Evolutionary conservation across 2,888 invertebrate genomes (phyloP).

Genomic region (Eulithis testata): DNA sequence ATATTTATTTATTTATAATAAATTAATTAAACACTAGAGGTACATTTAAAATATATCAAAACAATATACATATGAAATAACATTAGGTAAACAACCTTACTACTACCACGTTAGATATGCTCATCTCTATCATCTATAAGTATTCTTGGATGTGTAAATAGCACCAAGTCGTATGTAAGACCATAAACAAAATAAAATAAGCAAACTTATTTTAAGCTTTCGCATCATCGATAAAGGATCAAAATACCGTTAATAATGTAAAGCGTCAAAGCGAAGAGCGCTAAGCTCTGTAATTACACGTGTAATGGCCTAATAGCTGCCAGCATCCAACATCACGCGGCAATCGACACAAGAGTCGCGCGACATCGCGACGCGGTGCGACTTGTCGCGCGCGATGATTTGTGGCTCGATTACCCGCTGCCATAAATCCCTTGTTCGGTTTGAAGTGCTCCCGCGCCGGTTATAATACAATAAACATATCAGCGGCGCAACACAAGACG

Average conservation of each 20-base stretch:
- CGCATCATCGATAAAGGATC: not conserved
- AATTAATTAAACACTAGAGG: no score
- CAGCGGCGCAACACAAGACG: constrained; percentile 33
- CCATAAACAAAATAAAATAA: not conserved
- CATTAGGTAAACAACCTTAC: no score
- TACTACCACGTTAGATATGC: no score
- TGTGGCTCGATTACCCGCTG: constrained; percentile 38
- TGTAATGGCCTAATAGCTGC: constrained; percentile 1
- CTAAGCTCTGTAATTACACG: constrained; percentile 10
- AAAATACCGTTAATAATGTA: constrained; percentile 14
- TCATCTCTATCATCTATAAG: no score
- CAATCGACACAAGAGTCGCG: constrained; percentile 20
- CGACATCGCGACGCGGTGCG: not conserved
- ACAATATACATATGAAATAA: no score
- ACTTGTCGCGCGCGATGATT: not conserved
- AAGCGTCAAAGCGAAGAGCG: constrained; percentile 9
- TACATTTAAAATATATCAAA: no score
- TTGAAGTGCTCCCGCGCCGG: constrained; percentile 43
- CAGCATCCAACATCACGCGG: not conserved
- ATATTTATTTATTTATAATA: no score
- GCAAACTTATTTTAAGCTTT: not conserved
- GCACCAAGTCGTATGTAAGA: no score
- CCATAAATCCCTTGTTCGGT: constrained; percentile 48
- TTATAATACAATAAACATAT: constrained; percentile 45
- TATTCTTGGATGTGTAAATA: no score